A percentile compares a stretch with the other conserved stretches of the same genome.
Conservation (phyloP, 2,797 vertebrate genomes). For the Hozukius guyotensis region DNA sequence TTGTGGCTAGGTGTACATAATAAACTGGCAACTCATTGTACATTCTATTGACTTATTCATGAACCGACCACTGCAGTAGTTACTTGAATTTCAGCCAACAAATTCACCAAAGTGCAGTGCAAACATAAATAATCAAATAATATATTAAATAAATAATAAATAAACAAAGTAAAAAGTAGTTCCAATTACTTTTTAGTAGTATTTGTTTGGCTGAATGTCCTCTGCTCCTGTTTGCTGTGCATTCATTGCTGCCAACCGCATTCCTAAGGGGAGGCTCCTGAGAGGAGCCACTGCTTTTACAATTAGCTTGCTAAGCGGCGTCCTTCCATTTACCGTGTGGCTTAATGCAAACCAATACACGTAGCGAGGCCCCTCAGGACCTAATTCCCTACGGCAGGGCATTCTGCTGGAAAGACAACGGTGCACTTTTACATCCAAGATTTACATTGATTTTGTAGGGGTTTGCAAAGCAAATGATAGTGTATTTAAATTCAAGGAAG, state of each 20-base stretch:
- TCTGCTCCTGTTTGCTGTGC: conserved; percentile 22
- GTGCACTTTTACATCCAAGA: conserved; percentile 64
- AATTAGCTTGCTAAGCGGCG: conserved; percentile 53
- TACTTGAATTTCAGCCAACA: neutral
- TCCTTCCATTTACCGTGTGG: conserved; percentile 49
- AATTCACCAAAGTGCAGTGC: neutral
- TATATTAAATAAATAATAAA: neutral
- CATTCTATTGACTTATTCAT: neutral
- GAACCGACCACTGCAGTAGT: neutral
- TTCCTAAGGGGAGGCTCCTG: conserved; percentile 16
- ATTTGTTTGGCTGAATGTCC: conserved; percentile 20
- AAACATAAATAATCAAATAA: neutral
- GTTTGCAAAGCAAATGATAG: conserved; percentile 44
- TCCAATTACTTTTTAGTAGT: neutral
- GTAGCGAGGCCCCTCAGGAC: conserved; percentile 46
- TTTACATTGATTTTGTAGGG: conserved; percentile 56
- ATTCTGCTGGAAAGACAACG: conserved; percentile 47
- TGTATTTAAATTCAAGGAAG: conserved; percentile 48
- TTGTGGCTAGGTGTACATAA: neutral
- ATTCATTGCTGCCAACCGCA: conserved; percentile 13
- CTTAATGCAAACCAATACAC: conserved; percentile 61
- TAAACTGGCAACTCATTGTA: neutral
- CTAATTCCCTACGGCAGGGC: conserved; percentile 22
- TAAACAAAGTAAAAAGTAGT: neutral
- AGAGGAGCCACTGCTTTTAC: conserved; percentile 47